phyloP scores from a whole-genome alignment of 2,113 vertebrate species.

The Microcebus jonahi region DNA sequence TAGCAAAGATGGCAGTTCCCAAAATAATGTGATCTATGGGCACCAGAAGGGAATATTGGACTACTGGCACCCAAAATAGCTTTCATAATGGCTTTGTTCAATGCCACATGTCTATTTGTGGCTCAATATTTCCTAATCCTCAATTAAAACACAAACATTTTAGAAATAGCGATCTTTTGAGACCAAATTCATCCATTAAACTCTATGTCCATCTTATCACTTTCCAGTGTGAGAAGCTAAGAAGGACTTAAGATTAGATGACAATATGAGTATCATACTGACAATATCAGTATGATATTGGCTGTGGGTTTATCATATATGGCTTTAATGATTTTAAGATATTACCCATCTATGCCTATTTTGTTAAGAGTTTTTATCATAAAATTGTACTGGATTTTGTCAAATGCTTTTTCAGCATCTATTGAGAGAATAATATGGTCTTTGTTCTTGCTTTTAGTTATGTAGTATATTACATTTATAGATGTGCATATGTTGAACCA shows the following conservation, averaged over 20 bases:
- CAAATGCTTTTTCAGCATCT: no score
- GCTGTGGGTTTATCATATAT: no score
- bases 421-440: no score
- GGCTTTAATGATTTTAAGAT: no score
- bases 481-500: no score
- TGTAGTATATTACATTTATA: no score
- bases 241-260: neutral
- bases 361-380: no score
- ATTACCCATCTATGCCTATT: no score
- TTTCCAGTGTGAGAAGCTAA: conserved; percentile 2
- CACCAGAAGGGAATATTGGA: neutral
- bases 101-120: neutral
- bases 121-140: neutral
- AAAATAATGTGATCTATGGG: neutral
- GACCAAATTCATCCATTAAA: neutral
- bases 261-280: no score
- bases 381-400: no score
- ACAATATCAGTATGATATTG: no score
- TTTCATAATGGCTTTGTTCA: neutral
- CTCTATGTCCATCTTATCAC: neutral
- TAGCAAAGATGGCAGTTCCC: neutral
- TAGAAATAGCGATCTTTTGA: neutral
- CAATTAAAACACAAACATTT: conserved; percentile 32
- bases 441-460: no score
- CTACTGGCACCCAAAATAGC: neutral